Percentiles rank a stretch among this genome's conserved stretches.
phyloP scores from a whole-genome alignment of 2,797 vertebrate genomes.

The Astyanax mexicanus region DNA sequence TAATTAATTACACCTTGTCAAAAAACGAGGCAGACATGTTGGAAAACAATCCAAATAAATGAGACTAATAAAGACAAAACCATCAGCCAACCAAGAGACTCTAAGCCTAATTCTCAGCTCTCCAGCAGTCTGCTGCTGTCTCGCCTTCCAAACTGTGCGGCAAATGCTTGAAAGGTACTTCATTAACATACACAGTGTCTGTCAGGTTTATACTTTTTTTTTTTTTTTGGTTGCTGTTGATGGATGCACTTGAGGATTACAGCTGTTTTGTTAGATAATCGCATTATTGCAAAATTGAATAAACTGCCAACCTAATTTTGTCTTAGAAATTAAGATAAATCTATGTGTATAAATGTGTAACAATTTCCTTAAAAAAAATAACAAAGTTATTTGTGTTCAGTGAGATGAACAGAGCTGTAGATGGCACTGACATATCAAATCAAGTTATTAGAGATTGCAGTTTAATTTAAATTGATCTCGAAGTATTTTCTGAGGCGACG shows the following conservation, averaged over 20 bases:
- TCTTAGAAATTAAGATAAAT: background rate
- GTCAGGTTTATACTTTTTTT: background rate
- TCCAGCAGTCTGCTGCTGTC: conserved; percentile 44
- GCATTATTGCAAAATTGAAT: background rate
- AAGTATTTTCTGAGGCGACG: too few relatives aligned
- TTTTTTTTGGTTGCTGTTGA: background rate
- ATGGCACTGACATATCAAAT: too few relatives aligned
- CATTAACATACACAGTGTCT: conserved; percentile 12
- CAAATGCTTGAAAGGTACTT: conserved; percentile 11
- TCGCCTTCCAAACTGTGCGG: conserved; percentile 40
- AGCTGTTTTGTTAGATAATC: background rate
- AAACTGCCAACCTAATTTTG: background rate
- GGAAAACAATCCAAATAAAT: conserved; percentile 74
- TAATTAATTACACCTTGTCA: conserved; percentile 77
- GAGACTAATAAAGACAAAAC: conserved; percentile 65
- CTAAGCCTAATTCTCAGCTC: conserved; percentile 41
- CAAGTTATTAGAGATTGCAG: too few relatives aligned
- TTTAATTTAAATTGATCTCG: too few relatives aligned
- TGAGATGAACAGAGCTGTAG: too few relatives aligned
- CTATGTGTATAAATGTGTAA: too few relatives aligned
- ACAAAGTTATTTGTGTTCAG: too few relatives aligned
- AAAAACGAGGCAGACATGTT: conserved; percentile 69
- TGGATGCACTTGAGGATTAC: background rate
- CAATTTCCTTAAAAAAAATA: too few relatives aligned
- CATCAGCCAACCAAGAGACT: conserved; percentile 62